phyloP scores from a whole-genome alignment of 2,888 invertebrate species.

The Marronus borbonicus region DNA sequence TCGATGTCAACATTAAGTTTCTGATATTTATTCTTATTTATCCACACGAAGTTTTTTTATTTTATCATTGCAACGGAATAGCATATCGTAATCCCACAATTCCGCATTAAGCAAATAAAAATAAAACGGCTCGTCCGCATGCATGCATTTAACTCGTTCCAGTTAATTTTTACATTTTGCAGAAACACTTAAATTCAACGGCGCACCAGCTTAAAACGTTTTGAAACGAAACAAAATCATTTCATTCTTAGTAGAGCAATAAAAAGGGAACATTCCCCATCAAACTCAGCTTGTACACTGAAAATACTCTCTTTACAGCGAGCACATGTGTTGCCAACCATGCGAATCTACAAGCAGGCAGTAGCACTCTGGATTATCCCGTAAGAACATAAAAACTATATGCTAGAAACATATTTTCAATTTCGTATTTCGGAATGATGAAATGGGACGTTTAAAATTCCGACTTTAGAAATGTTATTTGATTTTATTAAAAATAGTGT shows the following conservation, averaged over 20 bases:
- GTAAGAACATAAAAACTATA: conserved; percentile 18
- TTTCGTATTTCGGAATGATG: conserved; percentile 5
- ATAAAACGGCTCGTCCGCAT: not conserved
- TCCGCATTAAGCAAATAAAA: too few species aligned
- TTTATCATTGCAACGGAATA: too few species aligned
- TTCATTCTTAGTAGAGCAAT: conserved; percentile 28
- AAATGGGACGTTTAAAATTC: not conserved
- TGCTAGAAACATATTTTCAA: conserved; percentile 15
- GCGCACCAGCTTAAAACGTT: conserved; percentile 11
- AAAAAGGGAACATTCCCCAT: conserved; percentile 37
- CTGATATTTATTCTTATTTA: too few species aligned
- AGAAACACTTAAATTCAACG: conserved; percentile 27
- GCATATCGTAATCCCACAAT: too few species aligned
- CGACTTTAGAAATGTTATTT: not conserved
- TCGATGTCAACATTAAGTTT: too few species aligned
- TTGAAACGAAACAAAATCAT: conserved; percentile 42
- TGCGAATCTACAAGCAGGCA: conserved; percentile 1
- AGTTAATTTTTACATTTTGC: conserved; percentile 10
- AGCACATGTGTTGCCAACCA: conserved; percentile 34
- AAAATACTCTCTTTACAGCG: conserved; percentile 29
- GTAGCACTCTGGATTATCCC: not conserved
- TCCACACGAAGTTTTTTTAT: too few species aligned
- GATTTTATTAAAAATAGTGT: too few species aligned
- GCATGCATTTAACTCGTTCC: not conserved
- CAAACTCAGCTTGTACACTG: conserved; percentile 31